Percentiles rank a stretch among this genome's conserved stretches.
These are phyloP conservation scores for Drosophila greeni DNA, from an alignment of 2,888 invertebrate genomes.

Conservation along the genomic window DNA sequence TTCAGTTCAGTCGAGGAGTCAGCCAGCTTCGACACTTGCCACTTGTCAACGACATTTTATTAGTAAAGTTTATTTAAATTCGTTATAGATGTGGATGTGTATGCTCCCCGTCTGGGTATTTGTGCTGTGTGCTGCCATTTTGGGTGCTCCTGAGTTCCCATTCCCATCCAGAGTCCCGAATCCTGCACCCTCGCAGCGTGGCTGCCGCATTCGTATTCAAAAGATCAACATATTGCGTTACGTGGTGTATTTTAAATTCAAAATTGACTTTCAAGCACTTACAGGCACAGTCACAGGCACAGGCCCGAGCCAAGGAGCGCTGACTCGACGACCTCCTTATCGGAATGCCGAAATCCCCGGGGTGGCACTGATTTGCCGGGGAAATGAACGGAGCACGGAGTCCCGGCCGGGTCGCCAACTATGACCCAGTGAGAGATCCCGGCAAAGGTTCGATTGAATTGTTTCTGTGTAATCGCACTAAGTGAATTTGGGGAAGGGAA, in stretches of 20 bases:
- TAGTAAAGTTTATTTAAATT: constrained; percentile 73
- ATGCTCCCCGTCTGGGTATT: constrained; percentile 27
- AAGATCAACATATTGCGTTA: constrained; percentile 73
- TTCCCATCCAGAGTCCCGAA: neutral
- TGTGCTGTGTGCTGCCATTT: constrained; percentile 59
- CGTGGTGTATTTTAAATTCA: constrained; percentile 73
- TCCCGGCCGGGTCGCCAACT: constrained; percentile 14
- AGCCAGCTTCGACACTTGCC: constrained; percentile 62
- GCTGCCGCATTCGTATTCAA: constrained; percentile 68
- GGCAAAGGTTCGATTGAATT: constrained; percentile 30
- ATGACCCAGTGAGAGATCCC: constrained; percentile 35
- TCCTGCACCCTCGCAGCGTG: constrained; percentile 18
- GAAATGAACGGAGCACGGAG: neutral
- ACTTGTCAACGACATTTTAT: constrained; percentile 73
- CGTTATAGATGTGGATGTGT: constrained; percentile 47
- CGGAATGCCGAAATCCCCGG: constrained; percentile 36
- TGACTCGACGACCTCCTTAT: constrained; percentile 42
- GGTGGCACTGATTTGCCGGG: constrained; percentile 37
- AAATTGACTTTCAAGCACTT: constrained; percentile 73
- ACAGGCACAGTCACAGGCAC: constrained; percentile 33
- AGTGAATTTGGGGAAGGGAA: constrained; percentile 22
- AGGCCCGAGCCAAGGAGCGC: constrained; percentile 14
- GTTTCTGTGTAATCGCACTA: constrained; percentile 36
- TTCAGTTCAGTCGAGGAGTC: constrained; percentile 10
- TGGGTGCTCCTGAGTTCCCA: constrained; percentile 9